These are phyloP conservation scores for Hymenopus coronatus DNA, from an alignment of 2,888 invertebrate species.

Conservation along the genomic window DNA sequence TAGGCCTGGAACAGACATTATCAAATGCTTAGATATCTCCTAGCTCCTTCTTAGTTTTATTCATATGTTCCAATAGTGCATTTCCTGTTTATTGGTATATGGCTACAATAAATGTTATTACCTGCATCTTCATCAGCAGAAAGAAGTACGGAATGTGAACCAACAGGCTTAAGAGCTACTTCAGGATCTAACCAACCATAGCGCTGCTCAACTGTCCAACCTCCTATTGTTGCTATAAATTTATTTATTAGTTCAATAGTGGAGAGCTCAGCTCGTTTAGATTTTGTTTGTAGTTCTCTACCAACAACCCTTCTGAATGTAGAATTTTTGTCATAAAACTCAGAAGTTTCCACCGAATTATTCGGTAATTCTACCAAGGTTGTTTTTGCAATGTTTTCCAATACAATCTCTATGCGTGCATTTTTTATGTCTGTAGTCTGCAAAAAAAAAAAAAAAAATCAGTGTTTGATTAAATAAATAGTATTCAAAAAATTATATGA, in stretches of 20 bases:
- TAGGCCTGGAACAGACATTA: too few species aligned
- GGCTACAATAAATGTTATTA: not conserved
- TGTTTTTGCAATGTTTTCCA: constrained; percentile 60
- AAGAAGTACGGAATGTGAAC: constrained; percentile 52
- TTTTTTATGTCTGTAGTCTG: constrained; percentile 72
- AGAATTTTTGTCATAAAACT: constrained; percentile 63
- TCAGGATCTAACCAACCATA: constrained; percentile 63
- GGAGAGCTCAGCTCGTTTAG: constrained; percentile 68
- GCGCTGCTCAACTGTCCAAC: constrained; percentile 48
- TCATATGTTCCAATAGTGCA: too few species aligned
- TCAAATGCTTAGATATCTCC: too few species aligned
- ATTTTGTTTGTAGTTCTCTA: constrained; percentile 57
- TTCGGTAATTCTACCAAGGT: constrained; percentile 60
- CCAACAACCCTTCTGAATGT: constrained; percentile 43
- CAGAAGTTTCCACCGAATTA: constrained; percentile 56
- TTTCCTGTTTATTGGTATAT: too few species aligned
- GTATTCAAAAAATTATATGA: too few species aligned
- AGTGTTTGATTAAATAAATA: too few species aligned
- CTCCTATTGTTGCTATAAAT: constrained; percentile 62
- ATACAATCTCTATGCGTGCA: constrained; percentile 66
- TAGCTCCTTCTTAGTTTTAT: too few species aligned
- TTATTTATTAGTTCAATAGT: constrained; percentile 75
- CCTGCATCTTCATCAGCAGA: constrained; percentile 6
- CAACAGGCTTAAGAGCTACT: constrained; percentile 57
- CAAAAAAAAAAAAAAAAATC: not conserved